Conservation (phyloP, 2,113 vertebrate species). For the Upupa epops region DNA sequence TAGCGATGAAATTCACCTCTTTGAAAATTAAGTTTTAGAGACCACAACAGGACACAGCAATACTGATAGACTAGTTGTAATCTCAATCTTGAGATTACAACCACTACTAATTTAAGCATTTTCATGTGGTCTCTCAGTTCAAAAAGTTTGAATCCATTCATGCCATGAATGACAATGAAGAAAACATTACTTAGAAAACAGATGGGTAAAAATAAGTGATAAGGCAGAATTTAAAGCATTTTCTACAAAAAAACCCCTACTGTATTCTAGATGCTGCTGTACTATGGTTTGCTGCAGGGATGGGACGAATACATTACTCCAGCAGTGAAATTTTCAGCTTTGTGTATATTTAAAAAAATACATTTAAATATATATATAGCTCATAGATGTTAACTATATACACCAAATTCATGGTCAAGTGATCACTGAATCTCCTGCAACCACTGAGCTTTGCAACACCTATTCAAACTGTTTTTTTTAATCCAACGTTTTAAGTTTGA, state of each 20-base stretch:
- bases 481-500: background rate
- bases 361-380: background rate
- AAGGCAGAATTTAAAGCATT: slow-evolving; percentile 14
- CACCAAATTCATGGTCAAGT: background rate
- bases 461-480: background rate
- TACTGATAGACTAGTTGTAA: no score
- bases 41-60: background rate
- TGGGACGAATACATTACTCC: slow-evolving; percentile 55
- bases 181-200: slow-evolving; percentile 25
- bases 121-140: background rate
- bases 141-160: background rate
- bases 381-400: background rate
- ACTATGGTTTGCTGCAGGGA: slow-evolving; percentile 58
- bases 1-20: background rate
- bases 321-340: background rate
- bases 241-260: background rate
- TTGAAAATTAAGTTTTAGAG: background rate
- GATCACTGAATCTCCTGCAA: background rate
- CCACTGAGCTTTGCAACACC: background rate
- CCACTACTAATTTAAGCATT: background rate
- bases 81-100: no score
- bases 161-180: background rate
- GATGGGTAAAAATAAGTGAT: slow-evolving; percentile 30
- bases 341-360: background rate
- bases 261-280: slow-evolving; percentile 19